Evolutionary conservation across 2,113 vertebrate genomes (phyloP), one percentile per base, ranked within the genome.

Genomic region (Lota lota): DNA sequence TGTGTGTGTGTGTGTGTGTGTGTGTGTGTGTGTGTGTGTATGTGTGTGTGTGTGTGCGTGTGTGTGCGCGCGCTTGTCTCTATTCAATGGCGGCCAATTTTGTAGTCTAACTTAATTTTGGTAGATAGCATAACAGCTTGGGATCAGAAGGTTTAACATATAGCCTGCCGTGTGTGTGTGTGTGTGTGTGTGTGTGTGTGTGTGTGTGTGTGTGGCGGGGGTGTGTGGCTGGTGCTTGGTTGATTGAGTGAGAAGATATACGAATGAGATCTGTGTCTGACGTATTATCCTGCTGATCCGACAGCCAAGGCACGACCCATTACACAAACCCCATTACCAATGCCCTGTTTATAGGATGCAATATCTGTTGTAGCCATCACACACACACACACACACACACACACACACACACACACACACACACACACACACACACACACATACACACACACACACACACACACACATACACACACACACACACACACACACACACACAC

Each of bases 241-340:
- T 47, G n/a, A 72, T 67, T 50, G 66, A 54, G 69, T 58, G 22
- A 20, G 1, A 4, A 71, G 20, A 64, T 58, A 64, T 58, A 47
- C 12, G 40, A 47, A 47, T 47, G 40, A 47, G 63, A 58, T 68
- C 36, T 70, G 64, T 33, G 20, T 74, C 61, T 17, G 51, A 68
- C 79, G 58, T 71, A 78, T 80, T 78, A 77, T 79, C 71, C 65
- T 53, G 22, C 69, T 74, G 68, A 82, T 75, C 71, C 68, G 67
- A 83, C 69, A 73, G 64, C 75, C 63, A 15, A 21, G 33, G 63
- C 68, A 68, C 18, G 60, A 69, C 16, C 79, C 81, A 82, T 86
- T 84, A 81, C 63, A 68, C 77, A 75, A 71, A 79, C 75, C 73
- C 67, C 62, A 81, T 82, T 77, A 82, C 63, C 4, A 56, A 50